phyloP scores from a whole-genome alignment of 1,140 invertebrate genomes.

The Philaenus spumarius region DNA sequence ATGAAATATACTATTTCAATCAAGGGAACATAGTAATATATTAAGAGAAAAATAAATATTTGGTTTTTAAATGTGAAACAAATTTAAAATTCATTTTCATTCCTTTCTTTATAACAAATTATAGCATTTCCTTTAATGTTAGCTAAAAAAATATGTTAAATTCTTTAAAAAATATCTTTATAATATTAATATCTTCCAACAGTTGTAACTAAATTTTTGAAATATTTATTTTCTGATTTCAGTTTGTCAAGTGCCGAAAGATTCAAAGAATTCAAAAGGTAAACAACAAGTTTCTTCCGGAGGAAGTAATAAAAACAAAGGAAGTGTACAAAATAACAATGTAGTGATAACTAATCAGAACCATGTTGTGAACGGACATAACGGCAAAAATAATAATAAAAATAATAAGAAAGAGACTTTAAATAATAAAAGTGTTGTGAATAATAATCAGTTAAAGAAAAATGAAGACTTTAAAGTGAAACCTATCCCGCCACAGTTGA shows the following conservation, averaged over 20 bases:
- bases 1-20: no score
- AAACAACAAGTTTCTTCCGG: slow-evolving; percentile 2
- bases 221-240: slow-evolving; percentile 10
- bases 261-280: slow-evolving; percentile 31
- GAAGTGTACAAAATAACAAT: slow-evolving; percentile 11
- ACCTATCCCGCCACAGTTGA: slow-evolving; percentile 20
- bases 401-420: slow-evolving; percentile 21
- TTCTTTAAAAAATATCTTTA: no score
- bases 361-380: slow-evolving; percentile 17
- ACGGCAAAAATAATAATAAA: slow-evolving; percentile 30
- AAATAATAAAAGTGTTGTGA: slow-evolving; percentile 27
- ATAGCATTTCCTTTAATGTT: no score
- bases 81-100: no score
- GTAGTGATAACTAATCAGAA: slow-evolving; percentile 3
- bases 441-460: slow-evolving; percentile 29
- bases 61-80: no score
- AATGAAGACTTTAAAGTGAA: slow-evolving; percentile 22
- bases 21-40: no score
- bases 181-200: no score
- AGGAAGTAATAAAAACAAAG: slow-evolving; percentile 6
- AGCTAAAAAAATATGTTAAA: no score
- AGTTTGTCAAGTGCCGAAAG: slow-evolving; percentile 47
- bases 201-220: no score
- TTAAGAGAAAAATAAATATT: no score
- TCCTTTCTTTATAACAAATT: no score